A percentile compares a stretch with the other conserved stretches of the same genome.
Conservation (phyloP, 2,113 vertebrate species). For the Vidua macroura region DNA sequence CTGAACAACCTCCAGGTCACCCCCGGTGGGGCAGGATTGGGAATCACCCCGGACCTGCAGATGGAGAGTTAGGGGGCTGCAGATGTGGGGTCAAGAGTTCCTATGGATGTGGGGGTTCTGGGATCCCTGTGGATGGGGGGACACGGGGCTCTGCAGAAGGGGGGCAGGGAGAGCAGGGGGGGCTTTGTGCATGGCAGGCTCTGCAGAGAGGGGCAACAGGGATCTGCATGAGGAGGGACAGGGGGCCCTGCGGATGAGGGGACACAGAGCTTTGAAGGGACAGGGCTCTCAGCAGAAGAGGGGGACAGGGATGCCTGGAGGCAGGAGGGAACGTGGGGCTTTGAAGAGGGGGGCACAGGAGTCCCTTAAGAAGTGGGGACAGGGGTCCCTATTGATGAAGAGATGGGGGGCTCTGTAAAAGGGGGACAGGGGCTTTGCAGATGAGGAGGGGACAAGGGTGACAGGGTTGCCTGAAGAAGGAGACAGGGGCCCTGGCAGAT, state of each 20-base stretch:
- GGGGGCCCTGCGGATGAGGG: background rate
- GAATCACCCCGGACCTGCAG: background rate
- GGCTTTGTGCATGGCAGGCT: background rate
- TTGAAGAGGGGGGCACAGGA: too few species aligned
- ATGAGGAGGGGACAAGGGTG: rapidly evolving
- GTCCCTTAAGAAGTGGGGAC: background rate
- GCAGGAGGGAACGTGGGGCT: background rate
- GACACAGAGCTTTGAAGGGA: background rate
- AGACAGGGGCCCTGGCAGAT: background rate
- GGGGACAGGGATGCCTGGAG: background rate
- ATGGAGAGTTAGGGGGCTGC: background rate
- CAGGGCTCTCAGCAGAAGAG: background rate
- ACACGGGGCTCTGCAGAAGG: background rate
- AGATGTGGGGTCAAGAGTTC: background rate
- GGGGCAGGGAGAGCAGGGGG: background rate
- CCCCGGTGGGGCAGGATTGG: rapidly evolving
- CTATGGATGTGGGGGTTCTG: background rate
- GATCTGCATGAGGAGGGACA: background rate
- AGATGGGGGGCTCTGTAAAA: background rate
- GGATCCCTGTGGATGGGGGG: background rate
- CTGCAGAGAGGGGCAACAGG: background rate
- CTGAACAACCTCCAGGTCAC: background rate
- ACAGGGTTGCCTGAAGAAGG: background rate
- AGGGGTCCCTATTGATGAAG: background rate
- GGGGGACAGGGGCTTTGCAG: background rate